A percentile compares a stretch with the other conserved stretches of the same genome.
Conservation (phyloP, 2,888 invertebrate species). For the Plagodis pulveraria region DNA sequence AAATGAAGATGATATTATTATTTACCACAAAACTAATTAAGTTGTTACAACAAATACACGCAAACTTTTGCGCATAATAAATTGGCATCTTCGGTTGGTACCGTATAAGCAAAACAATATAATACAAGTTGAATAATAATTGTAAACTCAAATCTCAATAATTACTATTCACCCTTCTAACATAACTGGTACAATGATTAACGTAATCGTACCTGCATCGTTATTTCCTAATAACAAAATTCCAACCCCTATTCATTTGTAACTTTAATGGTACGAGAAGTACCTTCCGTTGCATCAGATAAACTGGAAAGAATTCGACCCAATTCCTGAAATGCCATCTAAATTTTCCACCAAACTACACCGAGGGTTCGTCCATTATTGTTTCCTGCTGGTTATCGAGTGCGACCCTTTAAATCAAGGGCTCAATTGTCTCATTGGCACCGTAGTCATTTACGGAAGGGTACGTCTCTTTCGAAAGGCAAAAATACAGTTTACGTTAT, state of each 20-base stretch:
- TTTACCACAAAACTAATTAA: too few species aligned
- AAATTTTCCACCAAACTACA: slow-evolving; percentile 27
- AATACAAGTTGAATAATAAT: too few species aligned
- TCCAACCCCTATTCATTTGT: neutral
- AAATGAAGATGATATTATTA: too few species aligned
- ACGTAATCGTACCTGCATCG: too few species aligned
- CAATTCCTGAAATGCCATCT: slow-evolving; percentile 21
- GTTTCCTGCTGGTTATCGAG: slow-evolving; percentile 45
- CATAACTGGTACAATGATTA: too few species aligned
- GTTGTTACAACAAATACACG: too few species aligned
- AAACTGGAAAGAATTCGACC: slow-evolving; percentile 14
- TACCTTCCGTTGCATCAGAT: slow-evolving; percentile 9
- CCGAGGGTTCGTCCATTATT: slow-evolving; percentile 38
- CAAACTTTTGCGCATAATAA: too few species aligned
- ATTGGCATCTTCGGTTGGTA: too few species aligned
- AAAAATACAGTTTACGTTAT: slow-evolving; percentile 4
- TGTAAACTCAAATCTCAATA: too few species aligned
- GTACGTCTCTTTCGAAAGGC: slow-evolving; percentile 31
- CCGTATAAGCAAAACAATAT: too few species aligned
- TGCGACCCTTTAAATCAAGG: slow-evolving; percentile 60
- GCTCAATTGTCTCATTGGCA: slow-evolving; percentile 60
- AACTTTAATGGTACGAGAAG: neutral
- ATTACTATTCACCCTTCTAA: too few species aligned
- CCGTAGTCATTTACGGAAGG: slow-evolving; percentile 51
- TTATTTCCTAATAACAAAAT: too few species aligned